These are phyloP conservation scores for Solen grandis DNA, from an alignment of 1,140 invertebrate genomes.

Conservation along the genomic window DNA sequence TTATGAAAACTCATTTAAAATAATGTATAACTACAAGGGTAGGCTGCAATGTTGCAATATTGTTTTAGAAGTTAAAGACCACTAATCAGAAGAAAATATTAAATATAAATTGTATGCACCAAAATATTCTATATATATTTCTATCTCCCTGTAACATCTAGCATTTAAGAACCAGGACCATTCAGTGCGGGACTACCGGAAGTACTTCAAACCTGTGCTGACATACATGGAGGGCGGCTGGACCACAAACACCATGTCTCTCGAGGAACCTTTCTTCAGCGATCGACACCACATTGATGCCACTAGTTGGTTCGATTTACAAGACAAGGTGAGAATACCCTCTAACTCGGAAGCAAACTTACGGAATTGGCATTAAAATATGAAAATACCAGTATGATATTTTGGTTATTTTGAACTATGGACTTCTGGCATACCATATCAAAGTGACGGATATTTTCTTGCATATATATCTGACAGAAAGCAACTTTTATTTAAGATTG, in stretches of 20 bases:
- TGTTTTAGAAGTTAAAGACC: no score
- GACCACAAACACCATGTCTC: constrained; percentile 61
- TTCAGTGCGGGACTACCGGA: constrained; percentile 65
- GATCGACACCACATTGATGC: constrained; percentile 70
- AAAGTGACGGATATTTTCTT: neutral
- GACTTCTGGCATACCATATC: neutral
- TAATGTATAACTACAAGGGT: no score
- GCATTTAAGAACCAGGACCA: constrained; percentile 69
- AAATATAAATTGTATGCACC: no score
- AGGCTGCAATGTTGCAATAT: no score
- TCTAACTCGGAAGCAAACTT: no score
- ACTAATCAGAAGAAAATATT: no score
- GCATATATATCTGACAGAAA: neutral
- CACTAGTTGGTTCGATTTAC: constrained; percentile 64
- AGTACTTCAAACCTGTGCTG: constrained; percentile 75
- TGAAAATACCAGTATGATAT: neutral
- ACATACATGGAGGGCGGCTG: constrained; percentile 77
- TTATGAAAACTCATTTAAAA: no score
- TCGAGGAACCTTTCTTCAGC: constrained; percentile 69
- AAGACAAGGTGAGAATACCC: constrained; percentile 65
- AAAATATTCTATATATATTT: no score
- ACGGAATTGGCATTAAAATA: neutral
- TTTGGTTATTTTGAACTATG: neutral
- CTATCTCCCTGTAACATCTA: no score
- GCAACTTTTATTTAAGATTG: neutral